Evolutionary conservation across 2,113 vertebrate species (phyloP).

Genomic region (Gymnogyps californianus): DNA sequence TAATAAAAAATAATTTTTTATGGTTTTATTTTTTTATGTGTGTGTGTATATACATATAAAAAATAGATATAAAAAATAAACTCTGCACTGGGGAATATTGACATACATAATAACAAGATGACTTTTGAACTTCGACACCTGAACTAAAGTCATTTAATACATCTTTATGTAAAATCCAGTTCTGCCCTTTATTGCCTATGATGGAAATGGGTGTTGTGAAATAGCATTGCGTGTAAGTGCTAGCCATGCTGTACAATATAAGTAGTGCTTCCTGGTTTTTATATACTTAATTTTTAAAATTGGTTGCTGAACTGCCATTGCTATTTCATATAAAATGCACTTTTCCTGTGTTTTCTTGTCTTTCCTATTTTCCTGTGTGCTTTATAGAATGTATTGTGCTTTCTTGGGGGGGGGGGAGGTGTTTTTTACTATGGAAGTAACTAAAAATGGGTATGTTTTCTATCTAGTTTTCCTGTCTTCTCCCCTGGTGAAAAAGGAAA

Average conservation of each 20-base stretch:
- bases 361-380: neutral
- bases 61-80: neutral
- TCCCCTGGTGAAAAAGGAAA: neutral
- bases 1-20: neutral
- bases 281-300: neutral
- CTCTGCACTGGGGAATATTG: neutral
- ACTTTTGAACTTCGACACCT: neutral
- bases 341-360: neutral
- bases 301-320: neutral
- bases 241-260: neutral
- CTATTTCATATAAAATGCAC: neutral
- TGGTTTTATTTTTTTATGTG: neutral
- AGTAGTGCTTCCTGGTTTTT: neutral
- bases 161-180: neutral
- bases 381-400: neutral
- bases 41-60: neutral
- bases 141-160: neutral
- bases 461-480: neutral
- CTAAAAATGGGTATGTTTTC: neutral
- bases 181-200: neutral
- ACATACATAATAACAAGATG: neutral
- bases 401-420: neutral
- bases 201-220: neutral
- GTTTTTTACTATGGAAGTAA: neutral
- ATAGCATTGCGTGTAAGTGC: neutral